Conservation (phyloP, 2,113 vertebrate genomes). For the Sturnus vulgaris region DNA sequence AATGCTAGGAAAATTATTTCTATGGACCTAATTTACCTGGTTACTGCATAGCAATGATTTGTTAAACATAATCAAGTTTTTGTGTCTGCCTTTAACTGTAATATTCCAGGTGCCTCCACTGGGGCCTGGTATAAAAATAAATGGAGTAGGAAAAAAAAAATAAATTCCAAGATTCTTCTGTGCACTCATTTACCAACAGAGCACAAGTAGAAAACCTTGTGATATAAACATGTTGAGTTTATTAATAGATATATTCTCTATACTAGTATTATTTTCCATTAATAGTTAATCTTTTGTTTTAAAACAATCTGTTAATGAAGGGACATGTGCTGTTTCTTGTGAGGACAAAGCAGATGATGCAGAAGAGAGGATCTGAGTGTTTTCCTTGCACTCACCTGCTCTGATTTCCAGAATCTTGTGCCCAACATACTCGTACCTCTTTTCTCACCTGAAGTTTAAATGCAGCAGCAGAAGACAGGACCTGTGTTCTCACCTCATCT, state of each 20-base stretch:
- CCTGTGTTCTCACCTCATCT: neutral
- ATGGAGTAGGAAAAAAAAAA: neutral
- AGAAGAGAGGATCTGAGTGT: neutral
- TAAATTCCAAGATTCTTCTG: neutral
- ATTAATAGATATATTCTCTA: neutral
- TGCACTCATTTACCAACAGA: neutral
- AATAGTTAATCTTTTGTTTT: neutral
- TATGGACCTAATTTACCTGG: constrained; percentile 22
- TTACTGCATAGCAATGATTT: constrained; percentile 20
- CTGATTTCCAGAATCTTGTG: neutral
- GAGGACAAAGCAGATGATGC: neutral
- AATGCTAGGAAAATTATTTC: constrained; percentile 31
- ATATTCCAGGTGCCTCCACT: constrained; percentile 3
- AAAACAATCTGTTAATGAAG: neutral
- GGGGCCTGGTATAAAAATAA: constrained; percentile 17
- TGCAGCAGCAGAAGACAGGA: neutral
- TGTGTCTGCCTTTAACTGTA: constrained; percentile 40
- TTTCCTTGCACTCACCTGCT: neutral
- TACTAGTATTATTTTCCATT: neutral
- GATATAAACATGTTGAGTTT: neutral
- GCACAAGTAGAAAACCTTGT: neutral
- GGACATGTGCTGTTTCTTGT: neutral
- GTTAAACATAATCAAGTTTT: constrained; percentile 50
- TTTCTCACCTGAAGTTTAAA: neutral
- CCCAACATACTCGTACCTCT: rapidly evolving